Conservation (phyloP, 2,888 invertebrate genomes). For the Rambutsinella grinnellia region DNA sequence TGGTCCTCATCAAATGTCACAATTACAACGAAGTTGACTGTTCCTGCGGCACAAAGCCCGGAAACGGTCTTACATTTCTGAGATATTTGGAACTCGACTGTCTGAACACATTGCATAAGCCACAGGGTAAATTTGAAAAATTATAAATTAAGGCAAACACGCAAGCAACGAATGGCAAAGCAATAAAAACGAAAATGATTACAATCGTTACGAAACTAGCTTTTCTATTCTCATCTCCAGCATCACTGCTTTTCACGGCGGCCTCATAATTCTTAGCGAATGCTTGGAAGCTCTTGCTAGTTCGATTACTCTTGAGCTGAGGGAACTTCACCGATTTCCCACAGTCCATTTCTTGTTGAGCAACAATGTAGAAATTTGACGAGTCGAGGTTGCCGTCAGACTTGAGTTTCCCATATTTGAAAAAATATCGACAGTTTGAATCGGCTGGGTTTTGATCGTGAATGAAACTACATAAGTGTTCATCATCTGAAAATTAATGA, state of each 20-base stretch:
- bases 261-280: slow-evolving; percentile 31
- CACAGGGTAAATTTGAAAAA: slow-evolving; percentile 43
- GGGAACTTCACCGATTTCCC: slow-evolving; percentile 30
- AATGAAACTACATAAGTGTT: slow-evolving; percentile 43
- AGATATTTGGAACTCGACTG: slow-evolving; percentile 39
- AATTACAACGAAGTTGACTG: neutral
- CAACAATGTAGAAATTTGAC: slow-evolving; percentile 34
- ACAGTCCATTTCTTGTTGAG: slow-evolving; percentile 44
- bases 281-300: slow-evolving; percentile 19
- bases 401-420: slow-evolving; percentile 34
- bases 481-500: slow-evolving; percentile 20
- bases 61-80: slow-evolving; percentile 35
- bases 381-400: slow-evolving; percentile 13
- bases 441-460: neutral
- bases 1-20: neutral
- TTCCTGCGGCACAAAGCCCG: slow-evolving; percentile 16
- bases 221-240: neutral
- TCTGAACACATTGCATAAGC: slow-evolving; percentile 41
- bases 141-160: slow-evolving; percentile 37
- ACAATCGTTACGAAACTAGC: slow-evolving; percentile 25
- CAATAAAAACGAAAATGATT: slow-evolving; percentile 33
- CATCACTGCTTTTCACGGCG: slow-evolving; percentile 12
- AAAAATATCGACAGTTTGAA: slow-evolving; percentile 33
- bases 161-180: slow-evolving; percentile 38
- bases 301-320: neutral